Evolutionary conservation across 2,797 vertebrate genomes (phyloP).

Genomic region (Chloroceryle amazona): DNA sequence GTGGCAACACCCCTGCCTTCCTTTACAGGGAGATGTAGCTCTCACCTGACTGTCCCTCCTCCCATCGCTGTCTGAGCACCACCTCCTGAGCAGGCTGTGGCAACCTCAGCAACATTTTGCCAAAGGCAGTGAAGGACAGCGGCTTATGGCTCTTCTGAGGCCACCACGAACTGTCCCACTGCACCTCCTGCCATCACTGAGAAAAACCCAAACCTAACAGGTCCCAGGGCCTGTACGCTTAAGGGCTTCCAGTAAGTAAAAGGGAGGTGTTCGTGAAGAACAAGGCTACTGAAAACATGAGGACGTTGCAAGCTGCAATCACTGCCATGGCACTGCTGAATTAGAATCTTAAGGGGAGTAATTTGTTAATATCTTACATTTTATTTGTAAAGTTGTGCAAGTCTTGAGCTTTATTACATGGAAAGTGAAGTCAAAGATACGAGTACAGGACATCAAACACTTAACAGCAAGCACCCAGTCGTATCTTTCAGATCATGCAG

Average conservation of each 20-base stretch:
- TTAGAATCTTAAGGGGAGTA: not conserved
- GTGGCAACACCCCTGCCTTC: not conserved
- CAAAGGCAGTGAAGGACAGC: not conserved
- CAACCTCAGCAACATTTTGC: not conserved
- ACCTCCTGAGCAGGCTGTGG: not conserved
- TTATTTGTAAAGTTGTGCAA: not conserved
- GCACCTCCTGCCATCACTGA: not conserved
- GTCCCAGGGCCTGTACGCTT: not conserved
- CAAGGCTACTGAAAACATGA: not conserved
- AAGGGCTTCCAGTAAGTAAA: not conserved
- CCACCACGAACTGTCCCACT: not conserved
- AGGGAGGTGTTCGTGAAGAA: not conserved
- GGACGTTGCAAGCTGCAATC: not conserved
- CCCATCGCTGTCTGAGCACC: fast-evolving
- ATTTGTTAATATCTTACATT: not conserved
- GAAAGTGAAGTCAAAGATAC: not conserved
- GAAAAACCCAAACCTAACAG: fast-evolving
- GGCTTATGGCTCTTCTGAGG: not conserved
- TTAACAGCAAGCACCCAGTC: not conserved
- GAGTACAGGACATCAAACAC: not conserved
- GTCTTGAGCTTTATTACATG: not conserved
- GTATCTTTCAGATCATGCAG: not conserved
- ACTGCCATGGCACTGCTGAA: not conserved
- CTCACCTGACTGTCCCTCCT: not conserved
- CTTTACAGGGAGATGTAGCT: fast-evolving